Evolutionary conservation across 2,113 vertebrate genomes (phyloP), one percentile per base, ranked within the genome.

Genomic region (Brienomyrus longianalis): DNA sequence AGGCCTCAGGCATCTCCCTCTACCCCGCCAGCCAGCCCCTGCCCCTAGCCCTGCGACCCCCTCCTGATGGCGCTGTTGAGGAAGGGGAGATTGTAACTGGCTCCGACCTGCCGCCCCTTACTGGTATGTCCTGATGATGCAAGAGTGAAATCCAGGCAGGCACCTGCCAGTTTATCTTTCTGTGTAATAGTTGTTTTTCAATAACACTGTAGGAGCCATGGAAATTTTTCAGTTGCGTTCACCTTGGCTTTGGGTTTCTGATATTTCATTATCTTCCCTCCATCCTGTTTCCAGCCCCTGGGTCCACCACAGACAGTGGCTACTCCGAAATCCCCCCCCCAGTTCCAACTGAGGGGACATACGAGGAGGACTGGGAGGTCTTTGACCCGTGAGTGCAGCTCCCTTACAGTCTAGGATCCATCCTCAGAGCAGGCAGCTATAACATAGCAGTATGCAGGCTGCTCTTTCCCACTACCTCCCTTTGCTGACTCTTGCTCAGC

Each of bases 291-390:
- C 74, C 94, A 98, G 98, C 96, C 92, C 98, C 98, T 93, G 97
- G 98, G 91, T 96, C 97, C 92, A 93, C 92, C 91, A 97, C 97
- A 91, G 97, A 97, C 89, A 97, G 97, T 94, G 95, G 96, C 62
- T 99, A 99, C 92, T 97, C 98, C 88, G 95, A 96, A 23, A 92
- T 92, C 52, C 93, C 94, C 74, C 90, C 94, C 4, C 95, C 97
- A 80, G 97, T 98, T 56, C 98, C 98, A 5, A 95, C 97, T 74
- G 98, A 99, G 91, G 97, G 97, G 66, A 96, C 98, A 80, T 99
- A 99, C 91, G 98, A 99, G 92, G 98, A 99, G 94, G 98, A 99
- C 95, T 99, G 98, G 98, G 98, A 99, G 93, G 98, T 99, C 83
- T 99, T 99, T 96, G 98, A 99, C 94, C 98, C 98, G 98, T 99